Percentiles rank a stretch among this genome's conserved stretches.
These are phyloP conservation scores for Aythya fuligula DNA, from an alignment of 2,797 vertebrate species.

Conservation along the genomic window DNA sequence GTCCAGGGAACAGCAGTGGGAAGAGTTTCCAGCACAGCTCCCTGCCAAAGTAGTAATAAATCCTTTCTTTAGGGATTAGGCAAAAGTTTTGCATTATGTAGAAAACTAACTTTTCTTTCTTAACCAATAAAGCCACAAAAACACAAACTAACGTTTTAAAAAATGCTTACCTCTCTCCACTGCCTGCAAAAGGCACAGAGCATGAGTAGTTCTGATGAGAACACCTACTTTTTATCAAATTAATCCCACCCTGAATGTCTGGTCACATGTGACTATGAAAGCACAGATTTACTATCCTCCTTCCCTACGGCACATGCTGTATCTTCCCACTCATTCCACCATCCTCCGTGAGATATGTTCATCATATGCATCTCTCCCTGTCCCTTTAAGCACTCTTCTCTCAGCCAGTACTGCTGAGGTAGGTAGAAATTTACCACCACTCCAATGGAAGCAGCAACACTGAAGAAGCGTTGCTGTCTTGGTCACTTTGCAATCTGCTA, in stretches of 20 bases:
- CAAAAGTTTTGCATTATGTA: slow-evolving; percentile 48
- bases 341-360: slow-evolving; percentile 16
- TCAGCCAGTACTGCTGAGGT: neutral
- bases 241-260: slow-evolving; percentile 27
- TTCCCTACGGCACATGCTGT: neutral
- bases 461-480: neutral
- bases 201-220: neutral
- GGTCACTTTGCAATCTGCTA: neutral
- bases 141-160: neutral
- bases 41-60: slow-evolving; percentile 60
- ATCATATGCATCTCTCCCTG: neutral
- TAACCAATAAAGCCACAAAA: slow-evolving; percentile 36
- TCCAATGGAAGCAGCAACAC: neutral
- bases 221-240: neutral
- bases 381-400: neutral
- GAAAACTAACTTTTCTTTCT: slow-evolving; percentile 40
- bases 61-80: slow-evolving; percentile 37
- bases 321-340: slow-evolving; percentile 54
- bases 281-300: slow-evolving; percentile 34
- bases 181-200: neutral
- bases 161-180: neutral
- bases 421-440: neutral
- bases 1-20: slow-evolving; percentile 50
- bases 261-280: slow-evolving; percentile 19
- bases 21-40: slow-evolving; percentile 49